Percentiles rank a stretch among this genome's conserved stretches.
Conservation (phyloP, 1,140 invertebrate species). For the Microplitis demolitor region DNA sequence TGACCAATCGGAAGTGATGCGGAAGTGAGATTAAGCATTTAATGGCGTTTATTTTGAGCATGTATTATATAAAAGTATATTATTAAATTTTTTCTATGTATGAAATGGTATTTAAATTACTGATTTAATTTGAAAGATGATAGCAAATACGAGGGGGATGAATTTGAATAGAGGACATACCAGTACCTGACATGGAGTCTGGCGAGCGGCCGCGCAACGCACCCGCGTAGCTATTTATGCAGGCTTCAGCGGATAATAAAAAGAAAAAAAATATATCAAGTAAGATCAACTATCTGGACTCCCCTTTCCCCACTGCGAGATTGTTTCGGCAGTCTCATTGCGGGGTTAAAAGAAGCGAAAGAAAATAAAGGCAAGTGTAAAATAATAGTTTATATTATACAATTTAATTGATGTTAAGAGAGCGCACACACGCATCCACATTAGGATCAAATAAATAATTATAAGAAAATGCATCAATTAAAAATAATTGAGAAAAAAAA, state of each 20-base stretch:
- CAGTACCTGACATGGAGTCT: constrained; percentile 76
- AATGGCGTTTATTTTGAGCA: no score
- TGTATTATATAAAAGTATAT: no score
- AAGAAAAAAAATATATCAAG: constrained; percentile 62
- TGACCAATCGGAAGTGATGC: no score
- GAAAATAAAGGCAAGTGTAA: constrained; percentile 30
- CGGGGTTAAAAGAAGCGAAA: constrained; percentile 36
- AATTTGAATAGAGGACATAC: constrained; percentile 57
- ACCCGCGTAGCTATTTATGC: constrained; percentile 76
- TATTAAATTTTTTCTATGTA: not conserved
- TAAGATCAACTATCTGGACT: constrained; percentile 44
- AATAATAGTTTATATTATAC: not conserved
- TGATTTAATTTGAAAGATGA: constrained; percentile 25
- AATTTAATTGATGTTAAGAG: not conserved
- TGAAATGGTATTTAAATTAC: not conserved
- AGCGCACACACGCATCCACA: constrained; percentile 28
- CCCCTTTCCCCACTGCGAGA: constrained; percentile 39
- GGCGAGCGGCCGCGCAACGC: constrained; percentile 74
- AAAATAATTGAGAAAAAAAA: not conserved
- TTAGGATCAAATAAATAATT: not conserved
- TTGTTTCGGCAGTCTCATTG: constrained; percentile 25
- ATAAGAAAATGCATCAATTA: constrained; percentile 3
- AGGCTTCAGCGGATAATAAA: constrained; percentile 62
- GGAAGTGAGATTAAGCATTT: no score
- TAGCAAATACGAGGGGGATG: constrained; percentile 35